phyloP scores from a whole-genome alignment of 2,113 vertebrate genomes.

The Mastomys coucha region DNA sequence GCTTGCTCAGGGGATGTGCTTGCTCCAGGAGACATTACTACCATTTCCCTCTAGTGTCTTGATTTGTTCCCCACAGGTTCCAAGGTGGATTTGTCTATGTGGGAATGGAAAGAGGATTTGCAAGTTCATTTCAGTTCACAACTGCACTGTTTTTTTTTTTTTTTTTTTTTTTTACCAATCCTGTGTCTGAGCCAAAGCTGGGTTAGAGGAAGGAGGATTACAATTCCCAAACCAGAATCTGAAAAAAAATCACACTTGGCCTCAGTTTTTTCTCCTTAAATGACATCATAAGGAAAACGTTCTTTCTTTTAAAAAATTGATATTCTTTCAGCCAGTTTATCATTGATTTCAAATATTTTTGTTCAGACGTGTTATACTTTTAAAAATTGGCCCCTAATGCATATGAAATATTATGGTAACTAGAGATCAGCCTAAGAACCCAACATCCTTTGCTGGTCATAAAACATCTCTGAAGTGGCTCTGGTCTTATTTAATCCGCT shows the following conservation, averaged over 20 bases:
- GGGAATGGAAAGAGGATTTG: conserved; percentile 5
- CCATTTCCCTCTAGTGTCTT: background rate
- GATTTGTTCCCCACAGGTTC: background rate
- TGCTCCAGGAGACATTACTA: background rate
- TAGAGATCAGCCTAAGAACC: background rate
- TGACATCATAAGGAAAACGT: background rate
- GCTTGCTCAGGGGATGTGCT: too few species aligned
- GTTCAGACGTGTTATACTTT: conserved; percentile 46
- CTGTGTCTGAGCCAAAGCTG: background rate
- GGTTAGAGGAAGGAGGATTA: background rate
- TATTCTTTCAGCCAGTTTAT: conserved; percentile 41
- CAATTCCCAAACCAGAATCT: background rate
- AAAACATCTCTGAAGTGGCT: conserved; percentile 46
- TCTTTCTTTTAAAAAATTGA: background rate
- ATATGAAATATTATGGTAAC: conserved; percentile 41
- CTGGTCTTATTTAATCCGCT: background rate
- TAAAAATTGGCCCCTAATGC: conserved; percentile 19
- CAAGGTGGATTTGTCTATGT: background rate
- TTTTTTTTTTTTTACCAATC: background rate
- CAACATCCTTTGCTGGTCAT: background rate
- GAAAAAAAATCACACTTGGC: conserved; percentile 15
- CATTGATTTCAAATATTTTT: conserved; percentile 55
- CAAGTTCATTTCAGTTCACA: conserved; percentile 44
- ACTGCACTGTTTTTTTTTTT: background rate
- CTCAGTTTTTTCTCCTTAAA: conserved; percentile 39